These are phyloP conservation scores for Timandra comae DNA, from an alignment of 2,888 invertebrate species.

Conservation along the genomic window DNA sequence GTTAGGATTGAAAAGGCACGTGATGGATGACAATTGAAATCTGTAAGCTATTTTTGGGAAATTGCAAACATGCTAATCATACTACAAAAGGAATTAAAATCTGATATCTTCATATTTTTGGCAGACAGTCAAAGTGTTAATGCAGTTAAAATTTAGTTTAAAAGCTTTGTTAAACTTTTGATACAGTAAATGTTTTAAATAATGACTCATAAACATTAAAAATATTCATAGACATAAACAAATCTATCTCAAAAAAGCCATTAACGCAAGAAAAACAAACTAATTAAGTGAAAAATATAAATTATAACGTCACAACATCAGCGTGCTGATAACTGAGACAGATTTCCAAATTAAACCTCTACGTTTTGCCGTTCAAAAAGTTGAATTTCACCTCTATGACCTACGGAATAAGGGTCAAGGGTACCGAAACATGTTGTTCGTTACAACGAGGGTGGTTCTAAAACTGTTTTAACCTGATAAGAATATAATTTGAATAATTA, in stretches of 20 bases:
- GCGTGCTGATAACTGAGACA: conserved; percentile 31
- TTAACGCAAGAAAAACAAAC: conserved; percentile 28
- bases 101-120: no score
- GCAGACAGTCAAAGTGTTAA: no score
- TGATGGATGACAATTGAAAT: no score
- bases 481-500: conserved; percentile 69
- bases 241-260: conserved; percentile 10
- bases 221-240: no score
- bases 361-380: conserved; percentile 13
- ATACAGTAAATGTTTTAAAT: no score
- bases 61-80: no score
- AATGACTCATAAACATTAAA: no score
- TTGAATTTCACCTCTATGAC: not conserved
- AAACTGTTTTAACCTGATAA: conserved; percentile 65
- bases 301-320: conserved; percentile 37
- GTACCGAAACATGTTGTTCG: not conserved
- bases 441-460: conserved; percentile 41
- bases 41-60: no score
- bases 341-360: conserved; percentile 4
- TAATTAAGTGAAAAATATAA: conserved; percentile 30
- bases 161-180: no score
- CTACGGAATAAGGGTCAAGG: not conserved
- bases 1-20: no score
- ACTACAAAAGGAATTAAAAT: no score
- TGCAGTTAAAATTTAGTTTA: no score